These are phyloP conservation scores for Oryzias curvinotus DNA, from an alignment of 2,113 vertebrate genomes.

Conservation along the genomic window DNA sequence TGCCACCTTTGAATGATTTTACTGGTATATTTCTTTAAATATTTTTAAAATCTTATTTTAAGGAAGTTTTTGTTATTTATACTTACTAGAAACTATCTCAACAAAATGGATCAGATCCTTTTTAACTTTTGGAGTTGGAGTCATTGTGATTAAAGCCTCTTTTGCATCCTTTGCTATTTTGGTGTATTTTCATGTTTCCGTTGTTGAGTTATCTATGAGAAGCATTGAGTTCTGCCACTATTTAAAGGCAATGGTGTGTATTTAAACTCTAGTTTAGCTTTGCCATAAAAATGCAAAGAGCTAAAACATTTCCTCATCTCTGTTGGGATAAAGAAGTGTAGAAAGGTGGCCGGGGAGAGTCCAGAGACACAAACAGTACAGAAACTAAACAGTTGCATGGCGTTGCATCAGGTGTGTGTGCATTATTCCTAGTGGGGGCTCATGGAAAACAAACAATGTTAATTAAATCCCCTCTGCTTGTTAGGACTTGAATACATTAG, in stretches of 20 bases:
- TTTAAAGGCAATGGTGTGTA: not conserved
- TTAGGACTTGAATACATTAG: slow-evolving; percentile 62
- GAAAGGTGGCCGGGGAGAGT: slow-evolving; percentile 34
- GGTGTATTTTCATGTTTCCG: not conserved
- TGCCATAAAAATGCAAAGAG: not conserved
- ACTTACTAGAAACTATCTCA: too few species aligned
- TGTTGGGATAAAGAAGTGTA: slow-evolving; percentile 12
- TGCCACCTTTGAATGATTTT: too few species aligned
- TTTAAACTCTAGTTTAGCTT: not conserved
- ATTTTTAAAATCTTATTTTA: too few species aligned
- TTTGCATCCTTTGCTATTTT: not conserved
- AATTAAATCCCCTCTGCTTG: slow-evolving; percentile 81
- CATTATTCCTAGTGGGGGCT: slow-evolving; percentile 64
- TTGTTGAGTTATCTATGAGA: not conserved
- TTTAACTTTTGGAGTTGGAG: too few species aligned
- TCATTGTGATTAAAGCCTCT: too few species aligned
- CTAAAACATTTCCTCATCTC: slow-evolving; percentile 30
- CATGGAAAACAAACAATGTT: slow-evolving; percentile 79
- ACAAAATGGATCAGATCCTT: too few species aligned
- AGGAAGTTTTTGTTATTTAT: too few species aligned
- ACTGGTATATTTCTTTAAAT: too few species aligned
- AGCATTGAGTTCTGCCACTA: not conserved
- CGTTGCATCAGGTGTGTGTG: slow-evolving; percentile 79
- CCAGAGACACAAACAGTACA: slow-evolving; percentile 48
- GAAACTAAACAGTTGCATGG: slow-evolving; percentile 73